Conservation (phyloP, 2,797 vertebrate genomes). For the Danio jaintianensis region DNA sequence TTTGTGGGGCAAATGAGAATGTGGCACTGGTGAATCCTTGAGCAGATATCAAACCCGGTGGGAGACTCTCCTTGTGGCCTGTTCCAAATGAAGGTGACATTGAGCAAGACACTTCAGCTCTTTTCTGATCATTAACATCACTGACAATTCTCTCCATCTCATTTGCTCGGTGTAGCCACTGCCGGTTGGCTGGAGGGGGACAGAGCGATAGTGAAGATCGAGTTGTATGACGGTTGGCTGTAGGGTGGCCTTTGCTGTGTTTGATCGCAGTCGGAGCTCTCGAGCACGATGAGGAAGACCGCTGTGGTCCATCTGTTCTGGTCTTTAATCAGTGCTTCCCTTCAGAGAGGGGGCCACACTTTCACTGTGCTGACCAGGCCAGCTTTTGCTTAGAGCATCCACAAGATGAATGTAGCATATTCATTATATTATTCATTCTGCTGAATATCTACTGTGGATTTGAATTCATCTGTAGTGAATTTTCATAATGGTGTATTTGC, state of each 20-base stretch:
- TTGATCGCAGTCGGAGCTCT: conserved; percentile 82
- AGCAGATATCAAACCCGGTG: conserved; percentile 2
- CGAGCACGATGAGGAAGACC: conserved; percentile 73
- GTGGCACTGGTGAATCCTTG: conserved; percentile 8
- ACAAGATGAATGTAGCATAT: conserved; percentile 9
- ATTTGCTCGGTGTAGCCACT: conserved; percentile 46
- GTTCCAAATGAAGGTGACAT: conserved; percentile 32
- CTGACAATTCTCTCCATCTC: conserved; percentile 36
- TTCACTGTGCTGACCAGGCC: conserved; percentile 48
- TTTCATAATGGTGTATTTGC: background rate
- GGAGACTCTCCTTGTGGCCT: background rate
- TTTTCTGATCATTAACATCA: conserved; percentile 46
- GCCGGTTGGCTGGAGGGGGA: conserved; percentile 26
- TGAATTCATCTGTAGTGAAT: background rate
- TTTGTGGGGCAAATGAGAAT: background rate
- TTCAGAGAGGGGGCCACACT: conserved; percentile 56
- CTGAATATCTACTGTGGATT: conserved; percentile 9
- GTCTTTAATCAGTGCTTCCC: conserved; percentile 75
- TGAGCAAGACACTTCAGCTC: conserved; percentile 20
- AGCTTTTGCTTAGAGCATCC: conserved; percentile 33
- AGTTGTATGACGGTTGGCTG: conserved; percentile 57
- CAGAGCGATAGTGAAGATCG: conserved; percentile 53
- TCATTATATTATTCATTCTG: conserved; percentile 16
- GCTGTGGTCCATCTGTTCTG: conserved; percentile 82
- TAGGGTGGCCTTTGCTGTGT: conserved; percentile 71